Percentiles rank a stretch among this genome's conserved stretches.
Conservation (phyloP, 2,113 vertebrate genomes). For the Cyprinodon tularosa region DNA sequence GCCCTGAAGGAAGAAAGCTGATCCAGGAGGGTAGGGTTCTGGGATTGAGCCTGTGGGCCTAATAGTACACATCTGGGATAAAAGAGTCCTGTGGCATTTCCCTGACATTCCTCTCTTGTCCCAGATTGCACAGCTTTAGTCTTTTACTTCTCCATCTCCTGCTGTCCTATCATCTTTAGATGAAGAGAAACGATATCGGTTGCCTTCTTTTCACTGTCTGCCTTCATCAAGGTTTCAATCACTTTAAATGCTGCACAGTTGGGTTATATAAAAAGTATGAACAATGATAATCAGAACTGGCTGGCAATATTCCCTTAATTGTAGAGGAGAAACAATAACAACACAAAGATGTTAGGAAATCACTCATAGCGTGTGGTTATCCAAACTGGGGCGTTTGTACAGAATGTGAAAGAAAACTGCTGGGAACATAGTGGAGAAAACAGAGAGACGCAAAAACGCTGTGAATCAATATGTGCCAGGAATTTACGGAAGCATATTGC, state of each 20-base stretch:
- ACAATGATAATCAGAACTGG: too few relatives aligned
- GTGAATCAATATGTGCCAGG: too few relatives aligned
- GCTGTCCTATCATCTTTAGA: constrained; percentile 68
- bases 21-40: constrained; percentile 40
- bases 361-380: too few relatives aligned
- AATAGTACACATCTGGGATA: constrained; percentile 70
- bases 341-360: too few relatives aligned
- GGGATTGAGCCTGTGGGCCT: constrained; percentile 34
- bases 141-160: constrained; percentile 44
- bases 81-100: constrained; percentile 55
- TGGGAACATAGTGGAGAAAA: too few relatives aligned
- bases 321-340: too few relatives aligned
- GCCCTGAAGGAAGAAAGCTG: constrained; percentile 47
- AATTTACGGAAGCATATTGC: too few relatives aligned
- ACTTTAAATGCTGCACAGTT: not conserved
- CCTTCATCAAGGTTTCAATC: too few relatives aligned
- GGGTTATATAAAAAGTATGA: not conserved
- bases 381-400: too few relatives aligned
- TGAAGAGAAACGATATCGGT: constrained; percentile 47
- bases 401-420: too few relatives aligned
- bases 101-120: constrained; percentile 58
- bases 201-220: constrained; percentile 5
- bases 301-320: too few relatives aligned
- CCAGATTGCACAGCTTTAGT: constrained; percentile 57
- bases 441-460: too few relatives aligned